Conservation (phyloP, 64 coral and sea anemone genomes). For the Montipora foliosa region DNA sequence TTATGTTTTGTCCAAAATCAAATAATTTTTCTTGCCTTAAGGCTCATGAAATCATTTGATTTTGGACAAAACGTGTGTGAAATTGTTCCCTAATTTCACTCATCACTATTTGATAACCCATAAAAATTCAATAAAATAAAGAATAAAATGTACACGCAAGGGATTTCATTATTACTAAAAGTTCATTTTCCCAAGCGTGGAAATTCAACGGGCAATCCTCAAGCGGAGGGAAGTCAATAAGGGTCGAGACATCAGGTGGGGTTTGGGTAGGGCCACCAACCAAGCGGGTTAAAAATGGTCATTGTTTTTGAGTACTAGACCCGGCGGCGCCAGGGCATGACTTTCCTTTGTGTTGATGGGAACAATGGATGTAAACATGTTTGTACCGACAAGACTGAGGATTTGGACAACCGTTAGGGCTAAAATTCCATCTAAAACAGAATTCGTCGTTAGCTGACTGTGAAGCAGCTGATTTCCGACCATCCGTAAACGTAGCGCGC, state of each 20-base stretch:
- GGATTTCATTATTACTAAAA: background rate
- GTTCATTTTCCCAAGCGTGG: constrained; percentile 53
- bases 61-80: too few species aligned
- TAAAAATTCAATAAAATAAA: too few species aligned
- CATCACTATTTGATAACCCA: too few species aligned
- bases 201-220: constrained; percentile 37
- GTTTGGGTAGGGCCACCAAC: background rate
- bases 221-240: background rate
- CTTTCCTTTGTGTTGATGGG: background rate
- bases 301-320: background rate
- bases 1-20: too few species aligned
- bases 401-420: constrained; percentile 6
- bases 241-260: background rate
- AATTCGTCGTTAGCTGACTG: background rate
- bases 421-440: constrained; percentile 30
- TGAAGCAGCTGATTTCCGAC: background rate
- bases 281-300: background rate
- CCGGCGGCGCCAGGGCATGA: background rate
- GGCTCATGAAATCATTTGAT: too few species aligned
- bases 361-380: constrained; percentile 18
- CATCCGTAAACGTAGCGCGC: background rate
- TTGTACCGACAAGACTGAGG: background rate
- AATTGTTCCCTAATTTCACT: too few species aligned
- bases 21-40: too few species aligned
- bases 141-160: too few species aligned